Evolutionary conservation across 1,140 invertebrate species (phyloP).

Genomic region (Ectropis grisescens): DNA sequence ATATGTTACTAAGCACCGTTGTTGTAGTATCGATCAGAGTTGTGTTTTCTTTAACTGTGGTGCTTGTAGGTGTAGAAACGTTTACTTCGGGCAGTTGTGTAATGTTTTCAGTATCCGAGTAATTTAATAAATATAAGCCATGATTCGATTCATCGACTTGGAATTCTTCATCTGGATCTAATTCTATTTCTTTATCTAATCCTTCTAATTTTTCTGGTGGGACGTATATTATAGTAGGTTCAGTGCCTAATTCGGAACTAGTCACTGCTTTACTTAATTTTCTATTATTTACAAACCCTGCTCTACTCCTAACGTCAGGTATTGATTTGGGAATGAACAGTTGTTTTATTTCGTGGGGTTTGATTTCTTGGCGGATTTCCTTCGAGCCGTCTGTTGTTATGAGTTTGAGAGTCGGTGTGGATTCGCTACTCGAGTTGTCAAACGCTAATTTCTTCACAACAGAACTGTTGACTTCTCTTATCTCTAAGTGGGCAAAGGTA

Average conservation of each 20-base stretch:
- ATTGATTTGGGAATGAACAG: constrained; percentile 49
- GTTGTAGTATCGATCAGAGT: constrained; percentile 24
- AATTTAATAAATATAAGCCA: constrained; percentile 62
- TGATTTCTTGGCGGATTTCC: constrained; percentile 48
- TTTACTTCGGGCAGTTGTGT: constrained; percentile 32
- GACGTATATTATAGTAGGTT: constrained; percentile 42
- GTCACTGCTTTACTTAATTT: constrained; percentile 29
- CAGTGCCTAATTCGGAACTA: constrained; percentile 29
- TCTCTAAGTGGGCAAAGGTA: constrained; percentile 60
- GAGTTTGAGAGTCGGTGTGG: constrained; percentile 37
- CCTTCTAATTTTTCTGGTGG: constrained; percentile 58
- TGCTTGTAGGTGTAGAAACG: constrained; percentile 22
- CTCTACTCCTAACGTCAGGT: constrained; percentile 54
- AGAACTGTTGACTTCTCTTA: constrained; percentile 51
- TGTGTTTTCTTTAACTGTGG: constrained; percentile 26
- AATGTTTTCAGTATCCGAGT: constrained; percentile 55
- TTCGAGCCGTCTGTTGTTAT: constrained; percentile 42
- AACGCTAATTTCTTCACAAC: constrained; percentile 54
- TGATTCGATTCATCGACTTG: constrained; percentile 69
- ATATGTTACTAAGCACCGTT: constrained; percentile 9
- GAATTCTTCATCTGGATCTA: constrained; percentile 67
- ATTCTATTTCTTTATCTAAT: constrained; percentile 51
- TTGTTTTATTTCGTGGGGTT: constrained; percentile 57
- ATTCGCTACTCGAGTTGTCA: constrained; percentile 47
- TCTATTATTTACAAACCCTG: constrained; percentile 54